Base-by-base conservation (phyloP, 2,888 invertebrate species). In the Hetaerina titia region DNA sequence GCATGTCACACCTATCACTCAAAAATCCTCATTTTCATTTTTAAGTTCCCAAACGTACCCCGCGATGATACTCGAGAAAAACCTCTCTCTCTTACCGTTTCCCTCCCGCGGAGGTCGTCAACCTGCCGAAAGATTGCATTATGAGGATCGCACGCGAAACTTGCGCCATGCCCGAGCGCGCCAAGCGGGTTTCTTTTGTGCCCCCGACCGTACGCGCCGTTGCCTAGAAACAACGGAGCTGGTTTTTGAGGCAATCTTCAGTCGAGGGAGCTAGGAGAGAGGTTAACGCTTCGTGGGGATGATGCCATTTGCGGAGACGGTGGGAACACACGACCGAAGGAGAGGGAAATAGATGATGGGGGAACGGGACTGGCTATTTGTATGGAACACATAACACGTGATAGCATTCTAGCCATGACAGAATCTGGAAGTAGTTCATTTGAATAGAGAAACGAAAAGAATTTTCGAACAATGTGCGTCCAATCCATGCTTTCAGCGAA, bases 1-100 rank as follows among this genome's bases (percentile, higher is more conserved):
- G 31, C 81, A 81, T 81, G 81, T 81, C 81, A 81, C 31, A 81
- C 25, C 81, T 31, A 81, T 81, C 81, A 81, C 81, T 81, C 81
- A 81, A 11, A 81, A 81, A 17, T n/a, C 69, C 9, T 8, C 81
- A 81, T 81, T 81, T 81, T 81, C 81, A 81, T 81, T 45, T 45
- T 45, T 45, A 45, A 45, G 45, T 4, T 45, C 45, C 45, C 45
- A 1, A 45, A 45, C 45, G 45, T 45, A 31, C 15, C 81, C 22
- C n/a, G 11, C 81, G 69, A 22, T 6, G 69, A 22, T 45, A 45
- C 13, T 31, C 9, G 22, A 69, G 69, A 69, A 69, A n/a, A n/a
- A n/a, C n/a, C n/a, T n/a, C n/a, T n/a, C n/a, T 13, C 81, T 81
- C 45, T 45, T 45, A 13, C 31, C 81, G 25, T 31, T 31, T 11